These are phyloP conservation scores for Ciconia nigra DNA, from an alignment of 2,797 vertebrate species.

Conservation along the genomic window DNA sequence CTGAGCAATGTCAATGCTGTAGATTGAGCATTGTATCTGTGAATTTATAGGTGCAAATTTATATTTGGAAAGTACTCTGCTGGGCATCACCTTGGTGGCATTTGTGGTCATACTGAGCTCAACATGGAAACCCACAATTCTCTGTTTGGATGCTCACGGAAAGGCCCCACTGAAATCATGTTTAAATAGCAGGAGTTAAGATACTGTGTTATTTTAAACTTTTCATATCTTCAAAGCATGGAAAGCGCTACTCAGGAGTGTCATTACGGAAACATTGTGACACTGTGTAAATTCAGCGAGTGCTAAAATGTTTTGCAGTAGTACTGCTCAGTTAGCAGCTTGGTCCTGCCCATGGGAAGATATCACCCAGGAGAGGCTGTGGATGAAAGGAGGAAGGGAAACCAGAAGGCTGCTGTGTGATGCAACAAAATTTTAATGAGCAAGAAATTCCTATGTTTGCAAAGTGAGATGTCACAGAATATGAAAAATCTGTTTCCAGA, in stretches of 20 bases:
- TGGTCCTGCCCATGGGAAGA: too few relatives aligned
- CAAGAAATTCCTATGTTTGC: not conserved
- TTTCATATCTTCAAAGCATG: not conserved
- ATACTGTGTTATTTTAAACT: not conserved
- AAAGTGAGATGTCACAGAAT: not conserved
- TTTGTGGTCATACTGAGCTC: not conserved
- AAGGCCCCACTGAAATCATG: not conserved
- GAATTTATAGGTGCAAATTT: not conserved
- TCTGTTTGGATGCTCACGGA: not conserved
- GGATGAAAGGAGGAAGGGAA: not conserved
- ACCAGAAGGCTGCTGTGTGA: not conserved
- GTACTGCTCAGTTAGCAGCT: not conserved
- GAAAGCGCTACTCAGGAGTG: not conserved
- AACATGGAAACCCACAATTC: not conserved
- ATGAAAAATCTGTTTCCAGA: not conserved
- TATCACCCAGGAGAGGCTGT: not conserved
- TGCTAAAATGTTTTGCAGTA: not conserved
- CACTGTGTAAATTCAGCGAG: not conserved
- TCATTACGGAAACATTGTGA: rapidly evolving
- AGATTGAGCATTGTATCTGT: not conserved
- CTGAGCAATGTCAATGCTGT: not conserved
- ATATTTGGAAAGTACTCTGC: not conserved
- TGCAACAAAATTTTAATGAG: slow-evolving; percentile 29
- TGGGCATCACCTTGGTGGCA: not conserved
- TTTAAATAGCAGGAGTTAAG: not conserved